Percentiles rank a stretch among this genome's conserved stretches.
Evolutionary conservation across 1,140 invertebrate species (phyloP).

Genomic region (Hirudo medicinalis): DNA sequence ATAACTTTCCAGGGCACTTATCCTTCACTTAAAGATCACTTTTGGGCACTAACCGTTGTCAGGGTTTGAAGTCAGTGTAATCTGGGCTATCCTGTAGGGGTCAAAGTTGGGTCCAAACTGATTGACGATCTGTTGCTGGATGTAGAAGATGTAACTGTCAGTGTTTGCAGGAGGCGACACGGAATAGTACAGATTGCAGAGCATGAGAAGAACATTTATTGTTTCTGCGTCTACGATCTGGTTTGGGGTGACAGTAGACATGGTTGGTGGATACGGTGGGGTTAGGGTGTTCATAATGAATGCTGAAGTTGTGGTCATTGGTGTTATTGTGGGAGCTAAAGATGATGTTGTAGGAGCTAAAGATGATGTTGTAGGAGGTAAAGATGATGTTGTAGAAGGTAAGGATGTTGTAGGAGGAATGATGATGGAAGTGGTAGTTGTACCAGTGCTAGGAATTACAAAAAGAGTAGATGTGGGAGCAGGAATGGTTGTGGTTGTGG

Average conservation of each 20-base stretch:
- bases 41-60: neutral
- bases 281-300: neutral
- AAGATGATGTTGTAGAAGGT: neutral
- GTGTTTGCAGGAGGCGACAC: neutral
- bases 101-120: neutral
- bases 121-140: conserved; percentile 3
- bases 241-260: neutral
- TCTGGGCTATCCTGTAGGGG: neutral
- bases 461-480: too few relatives aligned
- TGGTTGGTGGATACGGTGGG: neutral
- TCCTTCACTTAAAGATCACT: too few relatives aligned
- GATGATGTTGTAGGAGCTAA: too few relatives aligned
- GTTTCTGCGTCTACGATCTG: neutral
- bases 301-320: neutral
- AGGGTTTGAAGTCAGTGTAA: neutral
- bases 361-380: too few relatives aligned
- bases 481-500: too few relatives aligned
- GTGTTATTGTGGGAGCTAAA: neutral
- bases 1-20: too few relatives aligned
- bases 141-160: neutral
- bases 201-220: neutral
- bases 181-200: neutral
- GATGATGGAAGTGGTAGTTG: too few relatives aligned
- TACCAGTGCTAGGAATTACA: too few relatives aligned
- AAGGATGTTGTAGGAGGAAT: too few relatives aligned